Conservation (phyloP, 2,888 invertebrate genomes). For the Cantharis flavilabris region DNA sequence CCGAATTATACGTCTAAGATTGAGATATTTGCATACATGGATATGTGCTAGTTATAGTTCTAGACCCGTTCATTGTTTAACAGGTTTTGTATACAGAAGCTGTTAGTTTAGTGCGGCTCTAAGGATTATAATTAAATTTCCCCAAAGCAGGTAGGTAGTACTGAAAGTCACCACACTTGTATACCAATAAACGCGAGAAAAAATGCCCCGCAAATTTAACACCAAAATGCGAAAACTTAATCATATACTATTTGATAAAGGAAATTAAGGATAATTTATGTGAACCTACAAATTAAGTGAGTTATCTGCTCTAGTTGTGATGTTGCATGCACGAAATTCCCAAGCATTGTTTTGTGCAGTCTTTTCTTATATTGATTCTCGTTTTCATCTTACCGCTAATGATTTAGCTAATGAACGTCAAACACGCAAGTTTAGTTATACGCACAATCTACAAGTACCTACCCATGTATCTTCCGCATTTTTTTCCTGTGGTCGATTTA, state of each 20-base stretch:
- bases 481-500: not conserved
- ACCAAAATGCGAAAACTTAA: not conserved
- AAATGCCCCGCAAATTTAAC: not conserved
- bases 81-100: constrained; percentile 30
- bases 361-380: constrained; percentile 37
- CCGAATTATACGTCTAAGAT: constrained; percentile 39
- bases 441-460: constrained; percentile 1
- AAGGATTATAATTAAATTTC: constrained; percentile 33
- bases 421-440: constrained; percentile 38
- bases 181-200: not conserved
- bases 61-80: constrained; percentile 33
- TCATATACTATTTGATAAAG: not conserved
- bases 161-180: not conserved
- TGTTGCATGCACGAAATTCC: not conserved
- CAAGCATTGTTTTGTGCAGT: not conserved
- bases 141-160: constrained; percentile 13
- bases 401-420: constrained; percentile 40
- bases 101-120: constrained; percentile 30
- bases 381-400: constrained; percentile 39
- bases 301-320: not conserved
- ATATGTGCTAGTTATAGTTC: constrained; percentile 36
- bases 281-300: not conserved
- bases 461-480: not conserved
- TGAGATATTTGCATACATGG: constrained; percentile 38
- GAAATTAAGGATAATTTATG: not conserved